These are phyloP conservation scores for Herminia tarsipennalis DNA, from an alignment of 2,888 invertebrate genomes.

Conservation along the genomic window DNA sequence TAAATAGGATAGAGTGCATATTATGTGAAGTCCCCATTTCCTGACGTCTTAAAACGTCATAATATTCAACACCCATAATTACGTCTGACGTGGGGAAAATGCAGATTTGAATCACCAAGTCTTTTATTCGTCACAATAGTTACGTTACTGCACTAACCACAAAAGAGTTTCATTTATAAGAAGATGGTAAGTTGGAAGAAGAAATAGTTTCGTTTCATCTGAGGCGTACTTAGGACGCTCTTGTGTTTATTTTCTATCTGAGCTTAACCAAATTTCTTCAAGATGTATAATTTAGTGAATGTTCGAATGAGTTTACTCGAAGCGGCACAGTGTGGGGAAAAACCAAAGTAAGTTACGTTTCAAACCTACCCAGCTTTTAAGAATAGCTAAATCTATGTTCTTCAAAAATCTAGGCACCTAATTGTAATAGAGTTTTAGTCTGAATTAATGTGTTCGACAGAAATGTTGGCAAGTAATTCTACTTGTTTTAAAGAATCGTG, in stretches of 20 bases:
- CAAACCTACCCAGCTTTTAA: too few relatives aligned
- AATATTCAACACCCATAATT: background rate
- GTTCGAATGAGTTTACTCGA: constrained; percentile 9
- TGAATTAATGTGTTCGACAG: too few relatives aligned
- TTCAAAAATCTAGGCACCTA: too few relatives aligned
- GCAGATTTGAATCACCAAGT: background rate
- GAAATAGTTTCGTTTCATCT: background rate
- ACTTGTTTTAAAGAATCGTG: too few relatives aligned
- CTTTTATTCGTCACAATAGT: background rate
- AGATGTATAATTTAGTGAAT: constrained; percentile 16
- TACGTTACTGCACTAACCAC: background rate
- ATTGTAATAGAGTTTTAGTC: too few relatives aligned
- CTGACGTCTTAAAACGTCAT: background rate
- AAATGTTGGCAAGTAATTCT: too few relatives aligned
- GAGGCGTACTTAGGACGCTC: background rate
- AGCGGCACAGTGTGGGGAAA: background rate
- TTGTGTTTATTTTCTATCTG: background rate
- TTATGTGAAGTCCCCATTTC: background rate
- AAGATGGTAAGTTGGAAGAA: background rate
- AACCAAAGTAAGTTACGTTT: constrained; percentile 3
- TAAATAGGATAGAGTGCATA: too few relatives aligned
- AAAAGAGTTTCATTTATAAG: background rate
- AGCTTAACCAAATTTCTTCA: background rate
- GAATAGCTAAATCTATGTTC: too few relatives aligned
- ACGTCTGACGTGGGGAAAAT: constrained; percentile 2